These are phyloP conservation scores for Drosophila siamana DNA, from an alignment of 2,888 invertebrate genomes.

Conservation along the genomic window DNA sequence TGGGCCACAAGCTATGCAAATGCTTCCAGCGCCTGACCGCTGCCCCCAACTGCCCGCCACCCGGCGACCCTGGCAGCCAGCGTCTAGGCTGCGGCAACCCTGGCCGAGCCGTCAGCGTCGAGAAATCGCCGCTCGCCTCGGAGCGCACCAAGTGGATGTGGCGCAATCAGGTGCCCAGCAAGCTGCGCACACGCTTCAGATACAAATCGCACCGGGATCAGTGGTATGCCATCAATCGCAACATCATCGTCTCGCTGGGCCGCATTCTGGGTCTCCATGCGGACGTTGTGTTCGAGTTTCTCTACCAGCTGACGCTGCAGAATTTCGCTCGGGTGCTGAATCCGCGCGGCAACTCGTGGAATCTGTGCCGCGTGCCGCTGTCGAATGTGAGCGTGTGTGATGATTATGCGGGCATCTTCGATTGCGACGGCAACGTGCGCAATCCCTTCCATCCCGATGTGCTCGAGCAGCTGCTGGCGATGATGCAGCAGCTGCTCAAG, in stretches of 20 bases:
- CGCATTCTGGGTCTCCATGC: not conserved
- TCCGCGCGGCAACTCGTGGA: not conserved
- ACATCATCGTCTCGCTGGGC: constrained; percentile 23
- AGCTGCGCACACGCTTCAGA: not conserved
- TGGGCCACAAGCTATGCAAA: constrained; percentile 1
- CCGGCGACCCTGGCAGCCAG: not conserved
- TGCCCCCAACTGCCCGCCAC: not conserved
- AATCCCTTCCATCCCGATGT: constrained; percentile 27
- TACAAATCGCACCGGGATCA: constrained; percentile 2
- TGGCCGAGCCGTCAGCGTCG: too few relatives aligned
- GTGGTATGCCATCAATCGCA: constrained; percentile 38
- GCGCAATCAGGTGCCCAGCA: not conserved
- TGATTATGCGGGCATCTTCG: constrained; percentile 40
- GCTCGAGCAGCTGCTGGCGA: constrained; percentile 25
- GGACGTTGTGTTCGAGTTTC: constrained; percentile 36
- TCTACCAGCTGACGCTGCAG: constrained; percentile 46
- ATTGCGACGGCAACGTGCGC: constrained; percentile 43
- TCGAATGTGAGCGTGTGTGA: constrained; percentile 21
- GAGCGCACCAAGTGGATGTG: not conserved
- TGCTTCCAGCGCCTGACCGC: not conserved
- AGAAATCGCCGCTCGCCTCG: not conserved
- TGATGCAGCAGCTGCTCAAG: constrained; percentile 39
- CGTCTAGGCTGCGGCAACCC: too few relatives aligned
- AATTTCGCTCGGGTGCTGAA: constrained; percentile 44
- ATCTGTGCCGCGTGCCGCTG: constrained; percentile 31